Percentiles rank a stretch among this genome's conserved stretches.
phyloP scores from a whole-genome alignment of 2,797 vertebrate species.

The Danio jaintianensis region DNA sequence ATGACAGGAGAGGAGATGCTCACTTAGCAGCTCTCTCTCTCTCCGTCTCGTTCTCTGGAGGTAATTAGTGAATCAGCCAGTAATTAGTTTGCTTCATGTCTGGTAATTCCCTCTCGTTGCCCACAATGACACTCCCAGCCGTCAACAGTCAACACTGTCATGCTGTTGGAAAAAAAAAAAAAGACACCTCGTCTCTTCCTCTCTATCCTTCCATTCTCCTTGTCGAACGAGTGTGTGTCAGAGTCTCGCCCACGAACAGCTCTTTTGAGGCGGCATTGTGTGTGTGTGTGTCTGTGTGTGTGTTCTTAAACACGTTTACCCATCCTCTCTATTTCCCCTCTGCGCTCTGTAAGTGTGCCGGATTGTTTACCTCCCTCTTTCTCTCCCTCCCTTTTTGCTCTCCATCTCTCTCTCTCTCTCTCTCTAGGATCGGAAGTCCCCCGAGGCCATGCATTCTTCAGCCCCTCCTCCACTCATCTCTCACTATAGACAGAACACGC shows the following conservation, averaged over 20 bases:
- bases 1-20: slow-evolving; percentile 52
- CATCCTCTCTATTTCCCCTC: slow-evolving; percentile 59
- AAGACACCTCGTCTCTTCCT: slow-evolving; percentile 47
- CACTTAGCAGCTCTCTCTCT: slow-evolving; percentile 52
- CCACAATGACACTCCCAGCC: slow-evolving; percentile 59
- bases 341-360: slow-evolving; percentile 55
- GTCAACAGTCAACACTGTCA: slow-evolving; percentile 64
- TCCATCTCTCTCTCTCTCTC: slow-evolving; percentile 23
- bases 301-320: slow-evolving; percentile 56
- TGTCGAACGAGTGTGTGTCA: slow-evolving; percentile 44
- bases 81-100: slow-evolving; percentile 81
- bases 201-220: slow-evolving; percentile 27
- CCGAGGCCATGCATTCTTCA: slow-evolving; percentile 55
- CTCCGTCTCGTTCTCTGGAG: slow-evolving; percentile 36
- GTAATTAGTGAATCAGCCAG: slow-evolving; percentile 82
- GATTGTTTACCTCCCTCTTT: slow-evolving; percentile 55
- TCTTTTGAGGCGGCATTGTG: slow-evolving; percentile 50
- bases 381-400: slow-evolving; percentile 21
- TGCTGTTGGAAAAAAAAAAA: slow-evolving; percentile 14
- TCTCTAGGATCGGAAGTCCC: slow-evolving; percentile 54
- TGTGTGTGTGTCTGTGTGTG: slow-evolving; percentile 52
- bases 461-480: slow-evolving; percentile 56
- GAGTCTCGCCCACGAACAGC: slow-evolving; percentile 58
- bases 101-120: slow-evolving; percentile 69
- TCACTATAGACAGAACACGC: slow-evolving; percentile 53